These are phyloP conservation scores for Tragulus kanchil DNA, from an alignment of 2,113 vertebrate species.

Conservation along the genomic window DNA sequence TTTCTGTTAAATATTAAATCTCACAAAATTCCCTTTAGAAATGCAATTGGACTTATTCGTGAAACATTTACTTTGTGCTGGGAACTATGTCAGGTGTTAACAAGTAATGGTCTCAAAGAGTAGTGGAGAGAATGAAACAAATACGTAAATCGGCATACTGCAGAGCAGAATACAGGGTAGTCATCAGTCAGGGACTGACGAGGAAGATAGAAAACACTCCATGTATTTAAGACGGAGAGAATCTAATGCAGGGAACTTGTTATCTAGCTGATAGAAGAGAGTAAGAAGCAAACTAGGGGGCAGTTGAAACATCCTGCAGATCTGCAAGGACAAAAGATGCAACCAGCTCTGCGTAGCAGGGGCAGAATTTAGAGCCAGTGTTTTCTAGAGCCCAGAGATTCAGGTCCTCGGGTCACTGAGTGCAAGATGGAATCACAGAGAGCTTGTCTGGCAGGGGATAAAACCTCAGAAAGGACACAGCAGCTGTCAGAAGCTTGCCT, in stretches of 20 bases:
- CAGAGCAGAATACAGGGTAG: not conserved
- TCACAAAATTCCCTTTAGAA: conserved; percentile 53
- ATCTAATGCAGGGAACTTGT: not conserved
- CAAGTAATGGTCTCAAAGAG: not conserved
- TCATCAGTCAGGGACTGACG: not conserved
- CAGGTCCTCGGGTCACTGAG: not conserved
- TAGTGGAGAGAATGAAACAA: not conserved
- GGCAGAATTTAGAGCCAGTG: not conserved
- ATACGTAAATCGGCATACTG: not conserved
- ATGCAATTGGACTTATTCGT: not conserved
- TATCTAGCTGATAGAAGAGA: not conserved
- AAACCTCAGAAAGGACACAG: not conserved
- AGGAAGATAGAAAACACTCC: not conserved
- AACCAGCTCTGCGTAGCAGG: not conserved
- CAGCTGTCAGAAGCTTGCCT: not conserved
- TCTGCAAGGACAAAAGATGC: not conserved
- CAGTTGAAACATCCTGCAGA: not conserved
- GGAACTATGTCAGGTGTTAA: not conserved
- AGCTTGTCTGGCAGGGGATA: not conserved
- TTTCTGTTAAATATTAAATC: conserved; percentile 61
- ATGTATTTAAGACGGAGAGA: not conserved
- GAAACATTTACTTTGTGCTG: conserved; percentile 20
- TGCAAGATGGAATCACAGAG: not conserved
- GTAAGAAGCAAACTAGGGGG: not conserved
- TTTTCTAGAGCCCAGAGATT: not conserved